phyloP scores from a whole-genome alignment of 2,888 invertebrate genomes.

The Epirrhoe tristata region DNA sequence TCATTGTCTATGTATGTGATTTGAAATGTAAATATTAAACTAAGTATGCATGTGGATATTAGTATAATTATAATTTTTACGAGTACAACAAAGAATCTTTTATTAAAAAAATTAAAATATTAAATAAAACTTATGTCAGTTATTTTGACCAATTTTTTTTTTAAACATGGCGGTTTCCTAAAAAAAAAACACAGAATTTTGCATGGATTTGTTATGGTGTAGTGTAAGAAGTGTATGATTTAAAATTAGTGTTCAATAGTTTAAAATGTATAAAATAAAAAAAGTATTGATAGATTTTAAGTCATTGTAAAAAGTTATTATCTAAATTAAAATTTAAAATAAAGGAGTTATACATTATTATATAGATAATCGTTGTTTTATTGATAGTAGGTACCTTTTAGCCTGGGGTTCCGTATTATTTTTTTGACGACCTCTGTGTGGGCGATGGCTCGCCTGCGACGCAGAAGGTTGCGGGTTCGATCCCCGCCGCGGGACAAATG shows the following conservation, averaged over 20 bases:
- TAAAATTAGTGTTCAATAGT: slow-evolving; percentile 31
- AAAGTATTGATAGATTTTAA: slow-evolving; percentile 32
- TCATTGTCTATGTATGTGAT: slow-evolving; percentile 41
- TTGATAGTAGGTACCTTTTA: too few relatives aligned
- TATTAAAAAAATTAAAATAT: not conserved
- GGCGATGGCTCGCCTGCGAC: too few relatives aligned
- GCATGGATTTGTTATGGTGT: not conserved
- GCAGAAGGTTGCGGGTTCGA: too few relatives aligned
- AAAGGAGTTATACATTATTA: slow-evolving; percentile 44
- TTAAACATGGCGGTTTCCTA: too few relatives aligned
- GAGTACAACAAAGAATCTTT: not conserved
- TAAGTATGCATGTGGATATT: slow-evolving; percentile 1
- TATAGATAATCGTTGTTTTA: slow-evolving; percentile 37
- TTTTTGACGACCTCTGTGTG: too few relatives aligned
- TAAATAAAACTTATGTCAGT: too few relatives aligned
- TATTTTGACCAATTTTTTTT: too few relatives aligned
- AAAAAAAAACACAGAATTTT: not conserved
- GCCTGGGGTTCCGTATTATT: too few relatives aligned
- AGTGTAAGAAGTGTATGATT: slow-evolving; percentile 1
- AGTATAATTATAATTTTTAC: not conserved
- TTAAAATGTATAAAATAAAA: slow-evolving; percentile 16
- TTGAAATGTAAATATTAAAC: slow-evolving; percentile 35
- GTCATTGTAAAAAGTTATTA: slow-evolving; percentile 37
- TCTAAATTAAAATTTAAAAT: slow-evolving; percentile 34
- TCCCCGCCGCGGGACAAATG: too few relatives aligned